Evolutionary conservation across 2,888 invertebrate species (phyloP).

Genomic region (Urechis unicinctus): DNA sequence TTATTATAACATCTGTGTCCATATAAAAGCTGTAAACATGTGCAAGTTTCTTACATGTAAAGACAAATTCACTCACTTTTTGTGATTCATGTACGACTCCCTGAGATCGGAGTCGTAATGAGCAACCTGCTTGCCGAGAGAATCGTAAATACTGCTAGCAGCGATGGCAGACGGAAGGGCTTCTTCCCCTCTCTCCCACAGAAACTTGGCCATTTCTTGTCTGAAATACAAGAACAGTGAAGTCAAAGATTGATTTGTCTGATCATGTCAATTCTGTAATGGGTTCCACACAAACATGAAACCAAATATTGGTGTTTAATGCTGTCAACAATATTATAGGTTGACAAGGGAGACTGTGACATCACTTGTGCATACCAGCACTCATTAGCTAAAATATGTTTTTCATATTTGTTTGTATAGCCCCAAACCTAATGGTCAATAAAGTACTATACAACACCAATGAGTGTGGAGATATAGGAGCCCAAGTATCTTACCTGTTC

Average conservation of each 20-base stretch:
- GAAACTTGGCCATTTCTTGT: slow-evolving; percentile 42
- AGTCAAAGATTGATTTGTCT: background rate
- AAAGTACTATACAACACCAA: too few relatives aligned
- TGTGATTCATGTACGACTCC: slow-evolving; percentile 21
- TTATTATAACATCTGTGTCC: too few relatives aligned
- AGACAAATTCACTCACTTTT: too few relatives aligned
- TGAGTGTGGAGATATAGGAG: background rate
- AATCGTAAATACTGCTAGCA: slow-evolving; percentile 39
- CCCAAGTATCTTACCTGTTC: slow-evolving; percentile 25
- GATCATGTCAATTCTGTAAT: background rate
- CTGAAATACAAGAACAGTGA: slow-evolving; percentile 15
- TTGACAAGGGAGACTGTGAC: too few relatives aligned
- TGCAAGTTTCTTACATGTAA: too few relatives aligned
- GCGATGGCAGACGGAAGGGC: slow-evolving; percentile 46
- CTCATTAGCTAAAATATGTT: too few relatives aligned
- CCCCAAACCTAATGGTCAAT: too few relatives aligned
- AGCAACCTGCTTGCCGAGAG: slow-evolving; percentile 29
- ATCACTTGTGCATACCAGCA: too few relatives aligned
- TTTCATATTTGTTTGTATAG: too few relatives aligned
- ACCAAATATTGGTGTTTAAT: background rate
- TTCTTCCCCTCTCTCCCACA: slow-evolving; percentile 48
- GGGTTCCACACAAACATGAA: background rate
- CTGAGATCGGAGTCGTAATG: slow-evolving; percentile 32
- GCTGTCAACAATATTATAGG: too few relatives aligned
- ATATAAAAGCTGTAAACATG: too few relatives aligned